Percentiles rank a stretch among this genome's conserved stretches.
These are phyloP conservation scores for Clusia tigrina DNA, from an alignment of 2,888 invertebrate genomes.

Conservation along the genomic window DNA sequence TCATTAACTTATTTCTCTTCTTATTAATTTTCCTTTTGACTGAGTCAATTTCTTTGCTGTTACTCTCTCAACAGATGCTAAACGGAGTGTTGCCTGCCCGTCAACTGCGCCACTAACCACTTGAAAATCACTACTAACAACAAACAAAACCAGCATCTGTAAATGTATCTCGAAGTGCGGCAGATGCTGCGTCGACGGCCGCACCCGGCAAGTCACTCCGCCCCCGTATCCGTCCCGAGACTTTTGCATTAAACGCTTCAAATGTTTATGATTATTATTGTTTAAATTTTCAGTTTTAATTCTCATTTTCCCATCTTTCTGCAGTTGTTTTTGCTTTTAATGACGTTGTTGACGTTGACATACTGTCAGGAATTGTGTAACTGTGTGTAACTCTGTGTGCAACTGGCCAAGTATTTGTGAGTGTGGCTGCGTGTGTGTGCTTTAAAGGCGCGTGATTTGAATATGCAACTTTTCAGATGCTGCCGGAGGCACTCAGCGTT, in stretches of 20 bases:
- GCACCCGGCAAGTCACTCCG: neutral
- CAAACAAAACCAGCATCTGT: neutral
- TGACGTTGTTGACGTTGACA: constrained; percentile 31
- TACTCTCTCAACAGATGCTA: too few species aligned
- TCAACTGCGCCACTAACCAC: constrained; percentile 24
- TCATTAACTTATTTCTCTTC: too few species aligned
- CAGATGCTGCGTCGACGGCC: neutral
- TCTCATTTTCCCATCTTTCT: constrained; percentile 5
- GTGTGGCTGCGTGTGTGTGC: neutral
- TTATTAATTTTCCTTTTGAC: too few species aligned
- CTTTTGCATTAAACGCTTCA: constrained; percentile 13
- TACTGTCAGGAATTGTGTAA: constrained; percentile 20
- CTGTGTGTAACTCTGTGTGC: neutral
- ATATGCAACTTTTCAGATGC: too few species aligned
- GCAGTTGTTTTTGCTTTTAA: constrained; percentile 7
- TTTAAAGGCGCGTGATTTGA: constrained; percentile 2
- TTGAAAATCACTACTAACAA: constrained; percentile 26
- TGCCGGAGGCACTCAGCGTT: neutral
- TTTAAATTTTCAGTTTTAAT: constrained; percentile 12
- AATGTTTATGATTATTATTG: constrained; percentile 10
- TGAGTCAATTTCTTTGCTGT: too few species aligned
- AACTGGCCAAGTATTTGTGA: neutral
- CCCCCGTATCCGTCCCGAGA: neutral
- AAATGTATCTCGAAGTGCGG: constrained; percentile 12
- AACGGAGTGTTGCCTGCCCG: too few species aligned